Evolutionary conservation across 2,113 vertebrate species (phyloP), one percentile per base, ranked within the genome.

Genomic region (Pyrgilauda ruficollis): DNA sequence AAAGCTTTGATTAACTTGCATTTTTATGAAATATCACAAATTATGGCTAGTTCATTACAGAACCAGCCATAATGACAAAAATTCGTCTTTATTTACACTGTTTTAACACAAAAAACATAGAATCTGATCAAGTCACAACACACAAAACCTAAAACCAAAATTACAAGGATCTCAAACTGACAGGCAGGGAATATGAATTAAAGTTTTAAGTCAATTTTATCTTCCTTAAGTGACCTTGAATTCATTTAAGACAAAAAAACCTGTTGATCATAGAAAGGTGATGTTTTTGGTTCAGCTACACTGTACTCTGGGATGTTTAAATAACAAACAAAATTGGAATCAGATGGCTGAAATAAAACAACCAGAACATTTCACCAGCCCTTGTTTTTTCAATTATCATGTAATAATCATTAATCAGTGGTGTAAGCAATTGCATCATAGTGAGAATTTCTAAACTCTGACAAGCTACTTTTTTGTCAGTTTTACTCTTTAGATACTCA

Each of bases 211-310:
- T n/a, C 61, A 72, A 53, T 68, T 55, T 72, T 59, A 39, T 79
- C 53, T 94, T 73, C 69, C 28, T 66, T 19, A 49, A n/a, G 10
- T 93, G 95, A 97, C 97, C 97, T 97, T 97, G 96, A 97, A 93
- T 8, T 95, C 13, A 31, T 49, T 47, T 53, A 70, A 80, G 52
- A 89, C 37, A 59, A 83, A 95, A 95, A 86, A 67, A 1, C 0
- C 46, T 13, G 22, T 1, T 78, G 46, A 58, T 55, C 59, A 49
- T 43, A 72, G 59, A 79, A 47, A 76, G 37, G 72, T 68, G 14
- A 58, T 95, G 85, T 96, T 97, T 94, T 94, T 85, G 64, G 82
- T 95, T 95, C 44, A 81, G 81, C 79, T 78, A 39, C 41, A 52
- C 39, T 73, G 72, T 93, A 76, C 81, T 84, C 53, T 28, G 17